Base-by-base conservation (phyloP, 92 coral and sea anemone species). In the Metridium senile region DNA sequence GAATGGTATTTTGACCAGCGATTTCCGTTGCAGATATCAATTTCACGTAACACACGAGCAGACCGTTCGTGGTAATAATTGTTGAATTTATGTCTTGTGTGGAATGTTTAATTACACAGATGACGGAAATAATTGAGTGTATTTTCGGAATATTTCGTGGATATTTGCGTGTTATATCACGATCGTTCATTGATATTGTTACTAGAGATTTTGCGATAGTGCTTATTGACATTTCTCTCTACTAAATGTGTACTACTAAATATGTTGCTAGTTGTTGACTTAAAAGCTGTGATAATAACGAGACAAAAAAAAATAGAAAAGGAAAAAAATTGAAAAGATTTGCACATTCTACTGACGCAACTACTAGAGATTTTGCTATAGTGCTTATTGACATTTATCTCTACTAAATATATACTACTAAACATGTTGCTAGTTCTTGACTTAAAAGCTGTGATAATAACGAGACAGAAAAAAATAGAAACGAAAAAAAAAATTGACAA, bases 1-100 rank as follows among this genome's bases (percentile, higher is more conserved):
- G 56, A 62, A 73, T 73, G 63, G 78, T 32, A 53, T 56, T 54
- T 22, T 54, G 65, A 53, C 63, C 62, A 59, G 29, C 78, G 22
- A 58, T 73, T 73, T 73, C 78, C 78, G 78, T 32, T 73, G 19
- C 9, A 33, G 22, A 33, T 73, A 62, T 11, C 30, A 2, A 18
- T 58, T 73, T 32, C 33, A 33, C 67, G 46, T 33, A 57, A 19
- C 56, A 26, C 26, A 3, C 45, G n/a, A 21, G 65, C 56, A 58
- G 67, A 73, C n/a, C n/a, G n/a, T n/a, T n/a, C n/a, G n/a, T n/a
- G n/a, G n/a, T 57, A 7, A 62, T 10, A 58, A 9, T 54, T 13
- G 22, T 54, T 52, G 76, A 32, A 32, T 73, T 23, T 27, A 28
- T 39, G 17, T 32, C 63, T 57, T 34, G 63, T 39, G 27, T 43